Base-by-base conservation (phyloP, 1,140 invertebrate genomes). In the Pseudomyrmex flavicornis region DNA sequence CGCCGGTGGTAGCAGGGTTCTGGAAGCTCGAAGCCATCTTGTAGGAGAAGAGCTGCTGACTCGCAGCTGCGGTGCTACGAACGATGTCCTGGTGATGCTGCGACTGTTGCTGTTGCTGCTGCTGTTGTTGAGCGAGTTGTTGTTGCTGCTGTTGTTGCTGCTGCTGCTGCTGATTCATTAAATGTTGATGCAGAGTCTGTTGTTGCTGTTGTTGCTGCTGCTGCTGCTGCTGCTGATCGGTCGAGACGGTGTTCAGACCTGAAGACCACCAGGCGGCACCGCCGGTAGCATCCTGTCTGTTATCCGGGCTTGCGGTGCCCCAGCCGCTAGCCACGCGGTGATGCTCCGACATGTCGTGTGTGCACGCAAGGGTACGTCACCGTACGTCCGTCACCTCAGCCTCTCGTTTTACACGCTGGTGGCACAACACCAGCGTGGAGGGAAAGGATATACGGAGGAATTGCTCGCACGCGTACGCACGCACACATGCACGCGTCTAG, bases 11-110 rank as follows among this genome's bases (percentile, higher is more conserved):
- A 85, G 95, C 95, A 91, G 95, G 96, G 92, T 96, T 97, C 86
- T 97, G 96, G 95, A 97, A 97, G 91, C 96, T 96, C 91, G 96
- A 96, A 91, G 97, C 96, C 97, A 97, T 97, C 95, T 97, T 97
- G 94, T 97, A 97, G 82, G 96, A 96, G 92, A 97, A 97, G 84
- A 97, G 95, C 92, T 97, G 97, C 91, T 97, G 97, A 69, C 96
- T 96, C 50, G 95, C 94, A 52, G 75, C 75, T 13, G 95, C 95
- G 72, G 95, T 95, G 86, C 95, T 95, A 82, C 94, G 95, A 80
- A 93, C 93, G 44, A 93, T 94, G 58, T 95, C 92, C 79, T 94
- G 94, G 85, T 94, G 93, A 86, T 94, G 93, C 54, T 95, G 94
- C 17, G 87, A 84, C 61, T 90, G 88, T 79, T 93, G 92, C 87